Evolutionary conservation across 2,113 vertebrate genomes (phyloP), one percentile per base, ranked within the genome.

Genomic region (Takifugu flavidus): DNA sequence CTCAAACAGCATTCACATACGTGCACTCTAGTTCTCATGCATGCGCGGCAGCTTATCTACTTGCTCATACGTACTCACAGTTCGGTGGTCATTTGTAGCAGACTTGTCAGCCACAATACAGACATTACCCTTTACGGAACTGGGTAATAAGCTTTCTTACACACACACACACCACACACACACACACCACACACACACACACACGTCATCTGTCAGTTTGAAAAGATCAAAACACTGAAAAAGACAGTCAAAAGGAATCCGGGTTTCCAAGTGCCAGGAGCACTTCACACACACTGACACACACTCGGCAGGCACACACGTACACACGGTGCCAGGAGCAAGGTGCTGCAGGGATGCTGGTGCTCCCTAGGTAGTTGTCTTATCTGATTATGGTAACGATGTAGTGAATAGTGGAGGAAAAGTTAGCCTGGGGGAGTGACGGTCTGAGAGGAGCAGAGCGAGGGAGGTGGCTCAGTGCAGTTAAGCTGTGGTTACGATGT

Each of bases 341-440:
- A 87, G 84, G 81, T 78, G 83, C 84, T 86, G 66, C 62, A 72
- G 83, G 87, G 86, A 85, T 78, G 83, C 86, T 80, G 75, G 61
- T 81, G 87, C 86, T 87, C 86, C 87, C 84, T 82, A 84, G 89
- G 86, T 87, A 82, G 85, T 87, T 89, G 88, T 91, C 90, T 82
- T 74, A 85, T 82, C 82, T 89, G 83, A 91, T 91, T 90, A 91
- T 88, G 87, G 83, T 88, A 88, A 88, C 85, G 74, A 85, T 78
- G 83, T 81, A 63, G 78, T 85, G 81, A 84, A 71, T 74, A 68
- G 78, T 59, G 68, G 78, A 78, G 84, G 71, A 80, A 87, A 78
- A 81, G 52, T 70, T 83, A 67, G 84, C 82, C 80, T 75, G 71
- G 58, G 80, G 87, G 85, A 81, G 74, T 63, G 65, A 66, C 28